These are phyloP conservation scores for Crypturellus tataupa DNA, from an alignment of 2,797 vertebrate species.

Conservation along the genomic window DNA sequence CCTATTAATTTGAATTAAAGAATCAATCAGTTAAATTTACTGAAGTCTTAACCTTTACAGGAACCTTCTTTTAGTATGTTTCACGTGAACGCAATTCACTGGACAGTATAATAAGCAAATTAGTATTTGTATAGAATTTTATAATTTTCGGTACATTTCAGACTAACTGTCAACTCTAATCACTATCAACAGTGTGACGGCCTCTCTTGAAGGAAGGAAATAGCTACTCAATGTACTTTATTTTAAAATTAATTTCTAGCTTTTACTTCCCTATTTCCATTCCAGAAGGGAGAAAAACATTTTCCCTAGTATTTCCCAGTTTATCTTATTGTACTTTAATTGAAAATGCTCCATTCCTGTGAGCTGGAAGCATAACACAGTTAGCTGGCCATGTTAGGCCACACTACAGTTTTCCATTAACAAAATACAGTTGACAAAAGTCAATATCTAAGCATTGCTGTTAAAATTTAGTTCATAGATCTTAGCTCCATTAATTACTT, in stretches of 20 bases:
- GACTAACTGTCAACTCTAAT: neutral
- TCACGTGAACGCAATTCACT: neutral
- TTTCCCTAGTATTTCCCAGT: neutral
- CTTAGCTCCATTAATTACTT: neutral
- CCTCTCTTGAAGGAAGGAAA: neutral
- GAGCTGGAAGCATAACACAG: neutral
- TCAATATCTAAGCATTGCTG: neutral
- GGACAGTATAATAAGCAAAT: neutral
- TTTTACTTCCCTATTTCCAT: neutral
- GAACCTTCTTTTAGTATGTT: neutral
- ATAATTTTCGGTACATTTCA: neutral
- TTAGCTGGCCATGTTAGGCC: neutral
- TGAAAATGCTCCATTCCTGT: neutral
- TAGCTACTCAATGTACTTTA: neutral
- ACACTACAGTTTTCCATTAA: neutral
- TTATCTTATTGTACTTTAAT: neutral
- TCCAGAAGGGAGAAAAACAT: neutral
- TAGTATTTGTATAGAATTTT: neutral
- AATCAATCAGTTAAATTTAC: neutral
- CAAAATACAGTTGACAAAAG: neutral
- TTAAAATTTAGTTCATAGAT: neutral
- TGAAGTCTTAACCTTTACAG: neutral
- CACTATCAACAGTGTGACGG: neutral
- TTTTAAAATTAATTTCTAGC: neutral
- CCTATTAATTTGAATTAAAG: constrained; percentile 23